These are phyloP conservation scores for Poecilus cupreus DNA, from an alignment of 2,888 invertebrate species.

Conservation along the genomic window DNA sequence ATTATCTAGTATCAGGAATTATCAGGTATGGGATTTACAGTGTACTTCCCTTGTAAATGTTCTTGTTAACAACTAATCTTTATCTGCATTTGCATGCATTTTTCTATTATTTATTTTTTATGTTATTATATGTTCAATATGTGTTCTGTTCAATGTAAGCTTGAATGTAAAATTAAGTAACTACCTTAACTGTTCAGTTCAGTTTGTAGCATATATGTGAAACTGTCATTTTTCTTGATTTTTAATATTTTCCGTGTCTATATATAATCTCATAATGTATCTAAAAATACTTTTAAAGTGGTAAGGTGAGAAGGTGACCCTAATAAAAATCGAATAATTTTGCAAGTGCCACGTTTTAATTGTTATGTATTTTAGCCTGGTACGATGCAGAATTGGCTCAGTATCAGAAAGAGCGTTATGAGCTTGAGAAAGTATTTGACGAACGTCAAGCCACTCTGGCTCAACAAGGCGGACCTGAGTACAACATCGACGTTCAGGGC, in stretches of 20 bases:
- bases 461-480: conserved; percentile 78
- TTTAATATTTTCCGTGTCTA: conserved; percentile 23
- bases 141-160: conserved; percentile 44
- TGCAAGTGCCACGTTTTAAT: not conserved
- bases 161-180: conserved; percentile 28
- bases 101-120: conserved; percentile 20
- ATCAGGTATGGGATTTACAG: conserved; percentile 55
- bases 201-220: conserved; percentile 28
- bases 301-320: conserved; percentile 44
- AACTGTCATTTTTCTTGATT: conserved; percentile 50
- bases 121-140: conserved; percentile 10
- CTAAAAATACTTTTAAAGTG: conserved; percentile 36
- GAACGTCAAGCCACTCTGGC: conserved; percentile 84
- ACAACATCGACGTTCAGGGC: conserved; percentile 73
- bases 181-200: conserved; percentile 27
- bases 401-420: conserved; percentile 88
- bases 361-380: conserved; percentile 81
- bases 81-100: conserved; percentile 11
- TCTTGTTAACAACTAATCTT: conserved; percentile 4
- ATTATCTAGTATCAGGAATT: conserved; percentile 46
- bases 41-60: conserved; percentile 50
- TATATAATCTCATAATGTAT: conserved; percentile 3
- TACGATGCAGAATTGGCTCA: conserved; percentile 91
- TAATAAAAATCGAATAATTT: conserved; percentile 7
- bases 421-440: conserved; percentile 91